phyloP scores from a whole-genome alignment of 2,888 invertebrate species.

The Tubulanus polymorphus region DNA sequence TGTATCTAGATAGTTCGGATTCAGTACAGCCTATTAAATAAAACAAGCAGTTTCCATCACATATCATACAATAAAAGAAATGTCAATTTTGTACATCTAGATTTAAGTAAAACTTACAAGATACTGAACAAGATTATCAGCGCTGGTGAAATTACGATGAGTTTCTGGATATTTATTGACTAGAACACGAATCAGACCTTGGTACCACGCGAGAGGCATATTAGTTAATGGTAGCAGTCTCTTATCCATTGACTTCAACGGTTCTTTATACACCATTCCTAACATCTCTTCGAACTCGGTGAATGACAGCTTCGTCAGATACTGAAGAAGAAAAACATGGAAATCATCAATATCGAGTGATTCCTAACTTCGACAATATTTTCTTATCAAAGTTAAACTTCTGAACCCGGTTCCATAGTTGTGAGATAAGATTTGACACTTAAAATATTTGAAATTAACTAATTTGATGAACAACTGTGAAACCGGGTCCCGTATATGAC shows the following conservation, averaged over 20 bases:
- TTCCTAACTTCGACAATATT: no score
- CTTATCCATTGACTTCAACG: slow-evolving; percentile 61
- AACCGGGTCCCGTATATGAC: no score
- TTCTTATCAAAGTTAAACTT: no score
- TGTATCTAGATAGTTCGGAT: slow-evolving; percentile 63
- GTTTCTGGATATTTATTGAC: slow-evolving; percentile 61
- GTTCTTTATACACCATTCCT: slow-evolving; percentile 59
- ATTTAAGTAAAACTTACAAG: slow-evolving; percentile 52
- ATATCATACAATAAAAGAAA: no score
- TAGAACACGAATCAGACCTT: slow-evolving; percentile 62
- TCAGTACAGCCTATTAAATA: slow-evolving; percentile 56
- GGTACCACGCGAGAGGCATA: slow-evolving; percentile 66
- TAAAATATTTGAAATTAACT: no score
- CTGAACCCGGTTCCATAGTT: no score
- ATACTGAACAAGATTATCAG: slow-evolving; percentile 62
- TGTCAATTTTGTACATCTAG: background rate
- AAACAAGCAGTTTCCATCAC: background rate
- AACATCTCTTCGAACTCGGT: slow-evolving; percentile 65
- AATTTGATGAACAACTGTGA: no score
- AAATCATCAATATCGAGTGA: no score
- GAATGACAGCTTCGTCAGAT: slow-evolving; percentile 55
- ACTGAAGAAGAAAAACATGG: background rate
- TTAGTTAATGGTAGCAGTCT: slow-evolving; percentile 61
- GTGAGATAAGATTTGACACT: no score
- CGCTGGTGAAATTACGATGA: slow-evolving; percentile 60